phyloP scores from a whole-genome alignment of 2,113 vertebrate species.

The Tragelaphus scriptus region DNA sequence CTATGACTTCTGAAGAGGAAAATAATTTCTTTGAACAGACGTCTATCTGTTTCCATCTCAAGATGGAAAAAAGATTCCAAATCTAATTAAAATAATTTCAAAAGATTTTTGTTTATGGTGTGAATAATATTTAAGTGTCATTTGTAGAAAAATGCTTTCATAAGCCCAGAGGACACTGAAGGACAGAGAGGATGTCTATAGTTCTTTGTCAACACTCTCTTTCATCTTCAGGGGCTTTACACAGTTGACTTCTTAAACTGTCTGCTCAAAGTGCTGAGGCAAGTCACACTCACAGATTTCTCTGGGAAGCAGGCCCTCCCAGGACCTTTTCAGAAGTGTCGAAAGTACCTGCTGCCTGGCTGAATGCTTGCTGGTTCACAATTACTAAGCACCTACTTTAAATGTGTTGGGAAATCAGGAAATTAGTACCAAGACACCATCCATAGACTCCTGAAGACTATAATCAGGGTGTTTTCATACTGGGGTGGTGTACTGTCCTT shows the following conservation, averaged over 20 bases:
- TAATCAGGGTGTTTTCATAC: background rate
- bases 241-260: background rate
- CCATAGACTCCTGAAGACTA: accelerated
- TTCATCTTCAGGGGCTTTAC: background rate
- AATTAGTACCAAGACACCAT: background rate
- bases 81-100: slow-evolving; percentile 39
- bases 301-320: background rate
- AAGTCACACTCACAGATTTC: background rate
- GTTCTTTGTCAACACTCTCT: background rate
- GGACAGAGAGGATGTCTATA: background rate
- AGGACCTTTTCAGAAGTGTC: background rate
- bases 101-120: background rate
- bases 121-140: background rate
- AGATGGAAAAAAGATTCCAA: background rate
- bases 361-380: background rate
- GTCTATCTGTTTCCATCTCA: slow-evolving; percentile 10
- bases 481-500: background rate
- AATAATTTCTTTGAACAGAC: slow-evolving; percentile 27
- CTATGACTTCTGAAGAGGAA: background rate
- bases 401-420: background rate
- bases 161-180: background rate
- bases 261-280: background rate
- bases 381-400: background rate
- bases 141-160: slow-evolving; percentile 11
- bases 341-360: accelerated